Conservation (phyloP, 2,888 invertebrate species). For the Orthonevra nobilis region DNA sequence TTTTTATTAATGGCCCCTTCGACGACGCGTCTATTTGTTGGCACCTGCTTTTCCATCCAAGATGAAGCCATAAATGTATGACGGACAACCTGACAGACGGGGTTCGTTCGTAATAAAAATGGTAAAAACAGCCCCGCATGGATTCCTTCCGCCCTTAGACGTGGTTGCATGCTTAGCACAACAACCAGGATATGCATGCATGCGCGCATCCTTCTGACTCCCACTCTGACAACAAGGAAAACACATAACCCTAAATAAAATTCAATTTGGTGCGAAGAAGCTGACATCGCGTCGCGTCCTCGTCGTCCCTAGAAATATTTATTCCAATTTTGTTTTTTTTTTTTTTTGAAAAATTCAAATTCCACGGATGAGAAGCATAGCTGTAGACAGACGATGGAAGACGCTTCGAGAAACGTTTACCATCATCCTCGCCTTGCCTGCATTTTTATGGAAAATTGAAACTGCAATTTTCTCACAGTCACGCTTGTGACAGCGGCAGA, state of each 20-base stretch:
- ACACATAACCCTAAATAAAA: constrained; percentile 44
- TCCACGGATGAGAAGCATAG: constrained; percentile 18
- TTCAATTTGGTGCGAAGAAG: constrained; percentile 63
- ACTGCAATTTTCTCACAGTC: constrained; percentile 63
- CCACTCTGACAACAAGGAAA: constrained; percentile 17
- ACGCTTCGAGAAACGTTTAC: constrained; percentile 42
- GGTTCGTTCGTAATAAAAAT: constrained; percentile 43
- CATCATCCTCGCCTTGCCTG: constrained; percentile 51
- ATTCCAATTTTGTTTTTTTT: too few species aligned
- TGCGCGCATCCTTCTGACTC: constrained; percentile 19
- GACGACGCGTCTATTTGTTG: constrained; percentile 60
- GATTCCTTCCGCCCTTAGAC: constrained; percentile 14
- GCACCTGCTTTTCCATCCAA: constrained; percentile 65
- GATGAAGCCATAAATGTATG: constrained; percentile 35
- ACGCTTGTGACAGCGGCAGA: constrained; percentile 10
- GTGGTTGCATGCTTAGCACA: constrained; percentile 44
- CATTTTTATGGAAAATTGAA: constrained; percentile 57
- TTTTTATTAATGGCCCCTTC: constrained; percentile 61
- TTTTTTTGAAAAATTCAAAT: constrained; percentile 55
- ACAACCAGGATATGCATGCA: constrained; percentile 27
- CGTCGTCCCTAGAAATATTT: constrained; percentile 10
- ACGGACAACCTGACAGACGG: constrained; percentile 40
- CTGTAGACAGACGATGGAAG: constrained; percentile 22
- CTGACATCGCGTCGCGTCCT: too few species aligned
- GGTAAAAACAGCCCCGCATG: constrained; percentile 49